Conservation (phyloP, 2,113 vertebrate species). For the Callithrix jacchus region DNA sequence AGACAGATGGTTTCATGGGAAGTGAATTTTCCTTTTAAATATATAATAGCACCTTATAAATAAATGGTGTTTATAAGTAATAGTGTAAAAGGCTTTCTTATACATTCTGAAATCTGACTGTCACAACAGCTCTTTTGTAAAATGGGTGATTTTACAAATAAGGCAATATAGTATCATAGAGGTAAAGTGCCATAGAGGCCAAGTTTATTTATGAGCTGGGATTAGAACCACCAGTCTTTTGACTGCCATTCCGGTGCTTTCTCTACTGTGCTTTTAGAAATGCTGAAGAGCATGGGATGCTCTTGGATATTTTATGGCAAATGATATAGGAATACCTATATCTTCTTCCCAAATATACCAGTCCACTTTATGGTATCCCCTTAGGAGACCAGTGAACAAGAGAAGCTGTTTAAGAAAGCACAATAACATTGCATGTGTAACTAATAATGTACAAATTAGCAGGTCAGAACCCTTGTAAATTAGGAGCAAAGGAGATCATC, state of each 20-base stretch:
- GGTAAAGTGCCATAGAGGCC: background rate
- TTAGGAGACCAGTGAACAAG: background rate
- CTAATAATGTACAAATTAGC: background rate
- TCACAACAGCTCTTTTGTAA: background rate
- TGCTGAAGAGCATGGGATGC: rapidly evolving
- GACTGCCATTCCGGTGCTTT: background rate
- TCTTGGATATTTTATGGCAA: background rate
- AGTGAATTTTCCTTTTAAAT: slow-evolving; percentile 54
- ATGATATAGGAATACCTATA: background rate
- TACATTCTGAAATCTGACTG: background rate
- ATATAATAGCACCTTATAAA: slow-evolving; percentile 54
- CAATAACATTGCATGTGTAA: background rate
- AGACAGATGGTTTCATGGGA: slow-evolving; percentile 58
- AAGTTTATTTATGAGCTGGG: background rate
- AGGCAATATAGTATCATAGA: background rate
- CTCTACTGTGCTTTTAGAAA: background rate
- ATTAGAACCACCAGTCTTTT: background rate
- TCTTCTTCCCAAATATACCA: background rate
- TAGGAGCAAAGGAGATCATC: background rate
- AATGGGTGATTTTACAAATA: background rate
- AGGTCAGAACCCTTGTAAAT: background rate
- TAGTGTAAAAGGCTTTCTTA: background rate
- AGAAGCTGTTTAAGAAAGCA: background rate
- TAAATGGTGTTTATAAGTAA: slow-evolving; percentile 25
- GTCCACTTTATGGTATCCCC: background rate